These are phyloP conservation scores for Glossophaga mutica DNA, from an alignment of 2,797 vertebrate species.

Conservation along the genomic window DNA sequence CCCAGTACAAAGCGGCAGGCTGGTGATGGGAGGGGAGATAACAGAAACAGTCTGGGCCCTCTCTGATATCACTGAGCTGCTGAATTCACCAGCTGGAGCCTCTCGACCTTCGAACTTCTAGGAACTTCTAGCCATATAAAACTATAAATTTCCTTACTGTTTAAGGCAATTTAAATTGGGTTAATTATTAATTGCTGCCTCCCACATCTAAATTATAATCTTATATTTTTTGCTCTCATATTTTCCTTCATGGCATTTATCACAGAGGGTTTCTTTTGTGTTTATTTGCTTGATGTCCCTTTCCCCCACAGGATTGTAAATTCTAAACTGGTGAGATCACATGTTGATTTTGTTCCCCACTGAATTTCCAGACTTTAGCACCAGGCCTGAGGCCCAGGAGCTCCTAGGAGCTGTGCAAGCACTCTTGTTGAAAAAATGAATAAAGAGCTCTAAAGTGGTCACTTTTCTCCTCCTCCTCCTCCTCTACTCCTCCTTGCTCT, in stretches of 20 bases:
- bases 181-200: slow-evolving; percentile 55
- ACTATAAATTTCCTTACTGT: slow-evolving; percentile 39
- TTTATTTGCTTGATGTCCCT: background rate
- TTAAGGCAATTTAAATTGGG: slow-evolving; percentile 16
- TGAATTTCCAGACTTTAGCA: background rate
- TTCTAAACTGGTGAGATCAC: background rate
- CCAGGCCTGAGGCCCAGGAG: background rate
- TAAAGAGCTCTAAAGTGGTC: background rate
- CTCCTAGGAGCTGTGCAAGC: background rate
- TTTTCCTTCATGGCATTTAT: background rate
- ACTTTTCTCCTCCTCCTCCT: background rate
- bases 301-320: background rate
- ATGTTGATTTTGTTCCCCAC: background rate
- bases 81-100: background rate
- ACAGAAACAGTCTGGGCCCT: background rate
- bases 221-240: background rate
- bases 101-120: slow-evolving; percentile 54
- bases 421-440: background rate
- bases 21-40: background rate
- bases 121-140: slow-evolving; percentile 4
- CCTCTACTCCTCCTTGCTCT: background rate
- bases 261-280: background rate
- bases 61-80: background rate
- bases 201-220: background rate
- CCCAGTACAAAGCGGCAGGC: background rate